Conservation (phyloP, 2,888 invertebrate genomes). For the Eupithecia exiguata region DNA sequence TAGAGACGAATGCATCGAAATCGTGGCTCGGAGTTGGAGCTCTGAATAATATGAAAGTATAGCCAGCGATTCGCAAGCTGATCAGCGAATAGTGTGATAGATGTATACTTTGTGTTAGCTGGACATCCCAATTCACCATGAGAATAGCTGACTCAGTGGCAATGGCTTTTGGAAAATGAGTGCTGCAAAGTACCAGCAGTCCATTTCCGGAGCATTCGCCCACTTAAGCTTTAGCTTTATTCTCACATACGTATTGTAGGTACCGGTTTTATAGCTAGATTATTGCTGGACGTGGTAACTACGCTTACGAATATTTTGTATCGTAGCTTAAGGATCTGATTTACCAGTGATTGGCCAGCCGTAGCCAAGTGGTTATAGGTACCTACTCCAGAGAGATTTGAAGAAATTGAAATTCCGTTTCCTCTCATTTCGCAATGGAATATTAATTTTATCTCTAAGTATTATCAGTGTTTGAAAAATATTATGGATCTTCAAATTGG, state of each 20-base stretch:
- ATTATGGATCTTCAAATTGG: conserved; percentile 19
- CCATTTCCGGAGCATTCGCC: neutral
- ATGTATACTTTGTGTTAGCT: conserved; percentile 17
- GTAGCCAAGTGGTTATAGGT: neutral
- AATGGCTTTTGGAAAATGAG: neutral
- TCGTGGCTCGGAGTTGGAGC: neutral
- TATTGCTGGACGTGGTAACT: neutral
- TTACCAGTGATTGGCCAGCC: neutral
- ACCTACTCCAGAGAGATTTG: neutral
- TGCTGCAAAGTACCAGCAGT: neutral
- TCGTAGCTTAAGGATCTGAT: neutral
- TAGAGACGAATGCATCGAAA: neutral
- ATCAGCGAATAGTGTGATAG: conserved; percentile 21
- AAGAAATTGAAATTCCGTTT: neutral
- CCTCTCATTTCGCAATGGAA: neutral
- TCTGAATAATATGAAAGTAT: conserved; percentile 22
- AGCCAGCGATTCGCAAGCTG: conserved; percentile 15
- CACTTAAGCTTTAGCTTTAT: neutral
- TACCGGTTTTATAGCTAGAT: neutral
- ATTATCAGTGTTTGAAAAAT: conserved; percentile 8
- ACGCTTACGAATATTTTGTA: neutral
- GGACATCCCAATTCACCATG: conserved; percentile 5
- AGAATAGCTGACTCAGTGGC: neutral
- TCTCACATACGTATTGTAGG: neutral
- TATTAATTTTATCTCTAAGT: neutral